Evolutionary conservation across 2,113 vertebrate genomes (phyloP).

Genomic region (Redunca redunca): DNA sequence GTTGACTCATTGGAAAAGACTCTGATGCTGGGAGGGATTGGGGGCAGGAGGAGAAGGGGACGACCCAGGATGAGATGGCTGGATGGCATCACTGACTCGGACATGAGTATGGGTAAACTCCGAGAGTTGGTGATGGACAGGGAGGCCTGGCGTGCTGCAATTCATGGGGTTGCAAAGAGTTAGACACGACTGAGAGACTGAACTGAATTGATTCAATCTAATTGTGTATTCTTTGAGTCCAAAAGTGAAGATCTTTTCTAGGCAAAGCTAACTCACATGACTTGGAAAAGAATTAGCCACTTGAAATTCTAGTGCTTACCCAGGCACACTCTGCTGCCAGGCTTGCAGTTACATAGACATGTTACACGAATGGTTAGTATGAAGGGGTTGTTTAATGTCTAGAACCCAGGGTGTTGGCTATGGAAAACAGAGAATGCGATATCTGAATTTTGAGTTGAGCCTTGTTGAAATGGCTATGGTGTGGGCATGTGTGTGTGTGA

Average conservation of each 20-base stretch:
- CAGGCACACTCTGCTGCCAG: background rate
- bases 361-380: background rate
- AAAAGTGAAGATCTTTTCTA: background rate
- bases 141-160: accelerated
- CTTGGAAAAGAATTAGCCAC: background rate
- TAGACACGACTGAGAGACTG: accelerated
- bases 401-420: background rate
- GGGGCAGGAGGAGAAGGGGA: too few species aligned
- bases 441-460: background rate
- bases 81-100: too few species aligned
- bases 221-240: background rate
- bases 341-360: background rate
- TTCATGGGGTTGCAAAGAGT: too few species aligned
- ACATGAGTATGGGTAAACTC: too few species aligned
- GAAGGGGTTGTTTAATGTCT: background rate
- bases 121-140: too few species aligned
- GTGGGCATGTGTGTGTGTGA: background rate
- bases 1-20: too few species aligned
- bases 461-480: background rate
- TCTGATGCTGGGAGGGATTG: too few species aligned
- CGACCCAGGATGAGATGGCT: too few species aligned
- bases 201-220: background rate
- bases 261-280: background rate
- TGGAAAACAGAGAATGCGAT: background rate
- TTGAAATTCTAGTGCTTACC: background rate